phyloP scores from a whole-genome alignment of 2,113 vertebrate genomes.

The Mugil cephalus region DNA sequence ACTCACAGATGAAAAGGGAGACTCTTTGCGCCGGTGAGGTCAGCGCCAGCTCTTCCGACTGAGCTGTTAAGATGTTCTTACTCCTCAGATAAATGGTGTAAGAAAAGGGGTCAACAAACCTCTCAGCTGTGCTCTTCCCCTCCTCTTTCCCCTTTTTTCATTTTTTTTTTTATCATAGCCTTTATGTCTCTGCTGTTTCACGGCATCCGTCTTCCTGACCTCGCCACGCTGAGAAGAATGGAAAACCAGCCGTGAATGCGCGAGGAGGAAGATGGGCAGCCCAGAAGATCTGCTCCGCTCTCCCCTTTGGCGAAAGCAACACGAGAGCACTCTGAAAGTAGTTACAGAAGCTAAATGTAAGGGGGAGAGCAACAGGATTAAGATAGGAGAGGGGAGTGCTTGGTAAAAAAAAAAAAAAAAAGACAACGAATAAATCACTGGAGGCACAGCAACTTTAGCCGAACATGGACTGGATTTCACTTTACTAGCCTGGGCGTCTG shows the following conservation, averaged over 20 bases:
- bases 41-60: slow-evolving; percentile 29
- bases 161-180: slow-evolving; percentile 24
- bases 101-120: slow-evolving; percentile 53
- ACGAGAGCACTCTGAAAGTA: slow-evolving; percentile 57
- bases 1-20: slow-evolving; percentile 37
- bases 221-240: slow-evolving; percentile 9
- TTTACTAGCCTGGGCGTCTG: slow-evolving; percentile 33
- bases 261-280: slow-evolving; percentile 22
- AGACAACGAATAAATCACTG: slow-evolving; percentile 47
- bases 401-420: no score
- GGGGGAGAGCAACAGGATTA: slow-evolving; percentile 40
- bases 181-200: slow-evolving; percentile 25
- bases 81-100: slow-evolving; percentile 47
- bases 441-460: slow-evolving; percentile 40
- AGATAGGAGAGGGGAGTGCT: slow-evolving; percentile 33
- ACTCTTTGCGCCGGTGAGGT: slow-evolving; percentile 43
- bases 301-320: slow-evolving; percentile 50
- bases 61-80: slow-evolving; percentile 51
- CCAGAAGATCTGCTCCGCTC: slow-evolving; percentile 37
- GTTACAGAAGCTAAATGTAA: slow-evolving; percentile 44
- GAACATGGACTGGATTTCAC: slow-evolving; percentile 48
- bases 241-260: slow-evolving; percentile 34
- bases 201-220: slow-evolving; percentile 41
- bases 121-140: slow-evolving; percentile 19
- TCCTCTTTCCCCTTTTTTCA: slow-evolving; percentile 19